Base-by-base conservation (phyloP, 2,888 invertebrate species). In the Hypsopygia costalis region DNA sequence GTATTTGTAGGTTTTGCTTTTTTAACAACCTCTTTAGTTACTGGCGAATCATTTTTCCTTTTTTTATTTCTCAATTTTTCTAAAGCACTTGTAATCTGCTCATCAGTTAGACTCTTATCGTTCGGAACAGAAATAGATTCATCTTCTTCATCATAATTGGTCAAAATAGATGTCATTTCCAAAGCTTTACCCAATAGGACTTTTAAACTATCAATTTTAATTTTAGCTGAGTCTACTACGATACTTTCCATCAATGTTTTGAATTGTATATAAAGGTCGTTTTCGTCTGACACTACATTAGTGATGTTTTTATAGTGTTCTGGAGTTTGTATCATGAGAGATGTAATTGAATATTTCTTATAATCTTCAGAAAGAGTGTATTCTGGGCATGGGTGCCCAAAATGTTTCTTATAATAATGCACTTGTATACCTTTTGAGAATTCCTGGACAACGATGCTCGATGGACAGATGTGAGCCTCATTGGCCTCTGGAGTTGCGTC, bases 401-500 rank as follows among this genome's bases (percentile, higher is more conserved):
- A 49, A 20, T 85, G 85, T 1, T 62, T 43, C 11, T 63, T 74
- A 21, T 66, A 74, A 46, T 66, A 81, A 10, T 66, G 63, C 0
- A 77, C 69, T 40, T 80, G 76, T 1, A 69, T 49, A 0, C 80
- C 80, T 35, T 71, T 76, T 0, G 64, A 31, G 10, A 68, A 61
- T 20, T 70, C 67, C 27, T 69, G 67, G 0, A 62, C 44, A 0
- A 61, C 50, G 2, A 83, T 55, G 0, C 61, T 49, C 0, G 83
- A 68, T 0, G 83, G 83, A 16, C 85, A 85, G 2, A 74, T 39
- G 10, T 58, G 39, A 0, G 60, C 55, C 0, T 47, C 11, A 0
- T 46, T 20, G 0, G 45, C 8, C 2, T 49, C 7, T 10, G 37
- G 25, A 0, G 9, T 5, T 6, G 37, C 22, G 11, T 9, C 39